Evolutionary conservation across 2,113 vertebrate genomes (phyloP).

Genomic region (Cyanoramphus novaezelandiae): DNA sequence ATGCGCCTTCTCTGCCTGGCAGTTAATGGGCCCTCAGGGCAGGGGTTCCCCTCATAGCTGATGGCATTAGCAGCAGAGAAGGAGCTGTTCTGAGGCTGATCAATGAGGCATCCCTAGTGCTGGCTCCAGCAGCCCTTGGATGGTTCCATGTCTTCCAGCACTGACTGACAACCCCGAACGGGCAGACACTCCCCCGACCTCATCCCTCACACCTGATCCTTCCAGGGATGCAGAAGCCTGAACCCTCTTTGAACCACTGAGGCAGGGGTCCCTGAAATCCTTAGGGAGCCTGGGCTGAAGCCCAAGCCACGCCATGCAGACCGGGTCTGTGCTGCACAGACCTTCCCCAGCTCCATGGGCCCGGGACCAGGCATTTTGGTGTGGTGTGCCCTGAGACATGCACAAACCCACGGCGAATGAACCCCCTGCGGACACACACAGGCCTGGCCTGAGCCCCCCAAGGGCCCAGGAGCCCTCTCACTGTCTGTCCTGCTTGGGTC

Average conservation of each 20-base stretch:
- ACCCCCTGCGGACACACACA: background rate
- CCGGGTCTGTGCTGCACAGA: background rate
- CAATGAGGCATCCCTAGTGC: background rate
- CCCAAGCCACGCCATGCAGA: background rate
- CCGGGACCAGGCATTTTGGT: background rate
- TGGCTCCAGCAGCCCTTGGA: background rate
- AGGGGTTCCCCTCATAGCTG: background rate
- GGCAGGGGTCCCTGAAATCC: background rate
- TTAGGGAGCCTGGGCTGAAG: background rate
- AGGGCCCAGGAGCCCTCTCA: background rate
- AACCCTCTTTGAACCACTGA: fast-evolving
- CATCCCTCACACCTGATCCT: background rate
- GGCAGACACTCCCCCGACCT: background rate
- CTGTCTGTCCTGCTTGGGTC: background rate
- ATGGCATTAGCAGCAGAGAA: background rate
- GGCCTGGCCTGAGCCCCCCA: fast-evolving
- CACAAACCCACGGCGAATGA: background rate
- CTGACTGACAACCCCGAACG: background rate
- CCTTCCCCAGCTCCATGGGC: background rate
- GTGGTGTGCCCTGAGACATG: background rate
- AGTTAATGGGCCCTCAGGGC: background rate
- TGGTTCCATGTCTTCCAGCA: background rate
- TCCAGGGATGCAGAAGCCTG: background rate
- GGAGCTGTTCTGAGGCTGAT: background rate
- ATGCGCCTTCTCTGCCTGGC: background rate